phyloP scores from a whole-genome alignment of 2,888 invertebrate genomes.

The Cremastobaeus sp. region DNA sequence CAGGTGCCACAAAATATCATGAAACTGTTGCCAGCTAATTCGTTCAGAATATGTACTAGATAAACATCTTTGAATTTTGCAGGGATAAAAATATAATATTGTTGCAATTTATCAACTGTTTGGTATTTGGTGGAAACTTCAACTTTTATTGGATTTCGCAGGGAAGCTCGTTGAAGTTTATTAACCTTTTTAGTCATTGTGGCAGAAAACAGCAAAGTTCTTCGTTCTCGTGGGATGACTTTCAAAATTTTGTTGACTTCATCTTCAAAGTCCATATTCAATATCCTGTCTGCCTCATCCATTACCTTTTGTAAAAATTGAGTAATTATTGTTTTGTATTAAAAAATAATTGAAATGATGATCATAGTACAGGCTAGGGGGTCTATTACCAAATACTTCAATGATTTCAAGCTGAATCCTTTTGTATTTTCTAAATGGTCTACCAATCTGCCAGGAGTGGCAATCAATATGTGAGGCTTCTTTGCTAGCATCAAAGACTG shows the following conservation, averaged over 20 bases:
- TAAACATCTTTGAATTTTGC: constrained; percentile 98
- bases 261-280: constrained; percentile 99
- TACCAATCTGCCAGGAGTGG: constrained; percentile 96
- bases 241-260: constrained; percentile 97
- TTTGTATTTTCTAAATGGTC: constrained; percentile 99
- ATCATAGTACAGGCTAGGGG: too few relatives aligned
- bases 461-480: constrained; percentile 97
- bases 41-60: constrained; percentile 95
- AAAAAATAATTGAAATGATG: constrained; percentile 3
- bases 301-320: constrained; percentile 84
- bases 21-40: constrained; percentile 95
- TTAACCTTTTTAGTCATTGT: constrained; percentile 99
- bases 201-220: constrained; percentile 97
- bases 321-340: constrained; percentile 9
- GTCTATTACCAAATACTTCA: constrained; percentile 88
- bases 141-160: constrained; percentile 96
- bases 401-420: constrained; percentile 93
- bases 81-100: constrained; percentile 96
- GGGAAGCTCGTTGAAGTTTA: constrained; percentile 96
- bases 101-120: constrained; percentile 97
- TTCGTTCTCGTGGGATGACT: constrained; percentile 93
- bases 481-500: constrained; percentile 94
- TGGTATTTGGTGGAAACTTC: constrained; percentile 98
- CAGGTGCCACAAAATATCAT: constrained; percentile 99
- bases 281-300: constrained; percentile 99